Percentiles rank a stretch among this genome's conserved stretches.
phyloP scores from a whole-genome alignment of 1,140 invertebrate genomes.

The Papilio glaucus region DNA sequence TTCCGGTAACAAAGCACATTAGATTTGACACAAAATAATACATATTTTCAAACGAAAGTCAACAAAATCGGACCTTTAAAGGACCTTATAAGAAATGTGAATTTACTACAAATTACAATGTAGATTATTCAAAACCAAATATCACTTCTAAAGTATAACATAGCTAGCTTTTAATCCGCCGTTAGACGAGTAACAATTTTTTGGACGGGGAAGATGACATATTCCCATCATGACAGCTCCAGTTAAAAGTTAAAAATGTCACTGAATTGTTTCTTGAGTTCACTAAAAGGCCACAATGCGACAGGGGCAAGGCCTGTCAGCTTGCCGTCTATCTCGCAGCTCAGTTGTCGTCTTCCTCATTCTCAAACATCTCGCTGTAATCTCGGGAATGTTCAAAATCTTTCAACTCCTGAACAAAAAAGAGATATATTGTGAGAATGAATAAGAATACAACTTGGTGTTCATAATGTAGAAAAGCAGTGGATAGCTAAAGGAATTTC shows the following conservation, averaged over 20 bases:
- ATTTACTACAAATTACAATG: not conserved
- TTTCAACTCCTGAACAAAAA: conserved; percentile 78
- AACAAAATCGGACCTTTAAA: not conserved
- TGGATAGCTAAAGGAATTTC: not conserved
- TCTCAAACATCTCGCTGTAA: conserved; percentile 80
- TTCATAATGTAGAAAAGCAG: not conserved
- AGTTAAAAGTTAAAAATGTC: conserved; percentile 1
- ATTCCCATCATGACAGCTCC: not conserved
- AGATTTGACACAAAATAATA: not conserved
- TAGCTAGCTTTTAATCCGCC: not conserved
- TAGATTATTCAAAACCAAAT: not conserved
- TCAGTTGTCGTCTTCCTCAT: conserved; percentile 80
- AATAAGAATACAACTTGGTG: conserved; percentile 69
- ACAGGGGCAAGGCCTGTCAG: not conserved
- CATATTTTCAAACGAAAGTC: not conserved
- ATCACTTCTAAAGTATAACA: not conserved
- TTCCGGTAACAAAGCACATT: too few relatives aligned
- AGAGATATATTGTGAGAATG: conserved; percentile 66
- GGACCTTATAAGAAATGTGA: not conserved
- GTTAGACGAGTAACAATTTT: not conserved
- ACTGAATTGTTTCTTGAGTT: conserved; percentile 4
- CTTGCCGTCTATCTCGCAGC: too few relatives aligned
- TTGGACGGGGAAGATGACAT: not conserved
- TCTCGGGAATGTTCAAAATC: conserved; percentile 75
- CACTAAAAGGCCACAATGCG: conserved; percentile 9